These are phyloP conservation scores for Physeter macrocephalus DNA, from an alignment of 2,113 vertebrate species.

Conservation along the genomic window DNA sequence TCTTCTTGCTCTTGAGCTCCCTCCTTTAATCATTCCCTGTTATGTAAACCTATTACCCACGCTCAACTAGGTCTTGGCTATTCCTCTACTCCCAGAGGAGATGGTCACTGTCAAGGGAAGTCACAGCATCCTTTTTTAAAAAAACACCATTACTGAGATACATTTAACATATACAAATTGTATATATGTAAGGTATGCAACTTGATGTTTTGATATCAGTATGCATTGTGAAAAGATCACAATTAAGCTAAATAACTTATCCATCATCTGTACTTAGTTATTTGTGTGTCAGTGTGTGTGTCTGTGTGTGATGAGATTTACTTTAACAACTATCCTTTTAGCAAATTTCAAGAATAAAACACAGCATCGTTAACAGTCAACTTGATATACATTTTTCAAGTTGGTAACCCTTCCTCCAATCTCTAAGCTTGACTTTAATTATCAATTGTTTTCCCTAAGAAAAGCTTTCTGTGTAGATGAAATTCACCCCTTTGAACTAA, in stretches of 20 bases:
- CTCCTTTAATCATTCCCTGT: background rate
- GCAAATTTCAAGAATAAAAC: background rate
- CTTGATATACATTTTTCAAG: background rate
- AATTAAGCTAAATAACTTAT: background rate
- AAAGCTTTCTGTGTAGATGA: background rate
- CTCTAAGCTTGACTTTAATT: background rate
- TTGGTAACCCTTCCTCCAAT: background rate
- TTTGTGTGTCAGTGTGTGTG: background rate
- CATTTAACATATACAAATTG: background rate
- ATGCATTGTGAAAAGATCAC: background rate
- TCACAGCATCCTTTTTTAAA: background rate
- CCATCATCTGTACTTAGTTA: background rate
- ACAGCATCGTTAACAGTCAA: background rate
- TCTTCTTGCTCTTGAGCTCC: background rate
- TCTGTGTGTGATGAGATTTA: background rate
- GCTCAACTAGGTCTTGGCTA: background rate
- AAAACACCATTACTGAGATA: background rate
- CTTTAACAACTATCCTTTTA: background rate
- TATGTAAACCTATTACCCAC: background rate
- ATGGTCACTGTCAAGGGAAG: background rate
- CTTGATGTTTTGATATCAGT: background rate
- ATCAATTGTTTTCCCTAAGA: background rate
- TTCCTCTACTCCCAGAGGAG: background rate
- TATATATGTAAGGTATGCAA: background rate
- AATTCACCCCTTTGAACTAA: background rate